Conservation (phyloP, 2,113 vertebrate species). For the Arvicanthis niloticus region DNA sequence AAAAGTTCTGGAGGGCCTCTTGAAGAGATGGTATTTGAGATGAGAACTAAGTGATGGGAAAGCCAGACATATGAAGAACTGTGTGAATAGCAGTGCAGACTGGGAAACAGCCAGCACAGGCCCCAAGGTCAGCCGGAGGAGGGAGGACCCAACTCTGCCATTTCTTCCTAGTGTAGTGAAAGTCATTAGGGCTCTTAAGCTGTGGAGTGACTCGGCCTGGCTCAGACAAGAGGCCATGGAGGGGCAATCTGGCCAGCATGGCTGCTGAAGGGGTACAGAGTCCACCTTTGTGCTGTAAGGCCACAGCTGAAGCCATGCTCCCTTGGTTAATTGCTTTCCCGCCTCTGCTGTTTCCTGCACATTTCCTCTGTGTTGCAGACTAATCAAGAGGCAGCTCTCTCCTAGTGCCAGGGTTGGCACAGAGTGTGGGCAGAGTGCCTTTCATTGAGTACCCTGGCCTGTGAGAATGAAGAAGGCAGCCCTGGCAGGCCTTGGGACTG, state of each 20-base stretch:
- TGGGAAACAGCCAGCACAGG: background rate
- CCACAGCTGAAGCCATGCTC: constrained; percentile 3
- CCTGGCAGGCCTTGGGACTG: constrained; percentile 66
- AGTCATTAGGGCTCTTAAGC: constrained; percentile 22
- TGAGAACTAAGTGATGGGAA: background rate
- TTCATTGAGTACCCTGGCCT: constrained; percentile 65
- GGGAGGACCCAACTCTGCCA: background rate
- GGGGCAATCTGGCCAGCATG: background rate
- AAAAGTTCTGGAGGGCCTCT: constrained; percentile 47
- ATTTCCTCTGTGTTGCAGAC: constrained; percentile 79
- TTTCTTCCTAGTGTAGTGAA: background rate
- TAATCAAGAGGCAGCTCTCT: constrained; percentile 72
- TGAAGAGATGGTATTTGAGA: constrained; percentile 21
- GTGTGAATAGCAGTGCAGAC: background rate
- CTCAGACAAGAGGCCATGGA: background rate
- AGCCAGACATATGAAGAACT: background rate
- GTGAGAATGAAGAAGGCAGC: constrained; percentile 68
- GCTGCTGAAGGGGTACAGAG: background rate
- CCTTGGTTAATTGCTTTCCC: constrained; percentile 78
- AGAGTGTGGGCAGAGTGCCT: constrained; percentile 67
- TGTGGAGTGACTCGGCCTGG: background rate
- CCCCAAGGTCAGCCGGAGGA: background rate
- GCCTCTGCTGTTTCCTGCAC: constrained; percentile 76
- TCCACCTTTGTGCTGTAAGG: constrained; percentile 47
- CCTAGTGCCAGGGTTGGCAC: constrained; percentile 71